Conservation (phyloP, 2,113 vertebrate genomes). For the Sinosuthora webbiana region DNA sequence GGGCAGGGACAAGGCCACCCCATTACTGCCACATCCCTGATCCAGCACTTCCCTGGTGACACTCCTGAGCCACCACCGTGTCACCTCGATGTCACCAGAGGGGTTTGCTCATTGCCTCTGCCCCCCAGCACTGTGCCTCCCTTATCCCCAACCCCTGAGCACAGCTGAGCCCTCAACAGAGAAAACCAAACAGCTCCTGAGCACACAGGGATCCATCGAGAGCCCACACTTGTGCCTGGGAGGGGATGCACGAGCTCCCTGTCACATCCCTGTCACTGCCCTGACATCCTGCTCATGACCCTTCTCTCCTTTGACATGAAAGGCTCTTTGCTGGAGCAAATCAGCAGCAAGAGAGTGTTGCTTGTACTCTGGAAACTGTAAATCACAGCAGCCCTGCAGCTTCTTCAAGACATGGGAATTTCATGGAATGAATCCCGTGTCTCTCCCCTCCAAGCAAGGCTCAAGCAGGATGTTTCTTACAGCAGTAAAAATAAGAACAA, state of each 20-base stretch:
- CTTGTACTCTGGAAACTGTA: background rate
- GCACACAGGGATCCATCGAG: background rate
- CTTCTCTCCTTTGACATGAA: background rate
- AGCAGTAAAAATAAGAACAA: background rate
- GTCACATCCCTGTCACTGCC: background rate
- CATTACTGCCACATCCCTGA: background rate
- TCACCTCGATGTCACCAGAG: background rate
- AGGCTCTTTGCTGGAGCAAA: background rate
- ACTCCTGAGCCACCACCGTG: background rate
- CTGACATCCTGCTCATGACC: background rate
- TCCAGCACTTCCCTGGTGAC: background rate
- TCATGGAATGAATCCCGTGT: background rate
- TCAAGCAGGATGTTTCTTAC: background rate
- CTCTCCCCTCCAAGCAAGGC: background rate
- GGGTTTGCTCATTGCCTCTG: background rate
- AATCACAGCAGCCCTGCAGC: background rate
- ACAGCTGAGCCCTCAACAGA: background rate
- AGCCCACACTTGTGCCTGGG: background rate
- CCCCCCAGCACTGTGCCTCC: background rate
- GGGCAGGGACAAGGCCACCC: background rate
- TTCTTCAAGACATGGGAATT: background rate
- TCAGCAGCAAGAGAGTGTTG: background rate
- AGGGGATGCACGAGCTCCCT: background rate
- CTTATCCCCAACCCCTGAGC: background rate
- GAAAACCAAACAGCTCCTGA: background rate